phyloP scores from a whole-genome alignment of 2,797 vertebrate genomes.

The Muscicapa comitata region DNA sequence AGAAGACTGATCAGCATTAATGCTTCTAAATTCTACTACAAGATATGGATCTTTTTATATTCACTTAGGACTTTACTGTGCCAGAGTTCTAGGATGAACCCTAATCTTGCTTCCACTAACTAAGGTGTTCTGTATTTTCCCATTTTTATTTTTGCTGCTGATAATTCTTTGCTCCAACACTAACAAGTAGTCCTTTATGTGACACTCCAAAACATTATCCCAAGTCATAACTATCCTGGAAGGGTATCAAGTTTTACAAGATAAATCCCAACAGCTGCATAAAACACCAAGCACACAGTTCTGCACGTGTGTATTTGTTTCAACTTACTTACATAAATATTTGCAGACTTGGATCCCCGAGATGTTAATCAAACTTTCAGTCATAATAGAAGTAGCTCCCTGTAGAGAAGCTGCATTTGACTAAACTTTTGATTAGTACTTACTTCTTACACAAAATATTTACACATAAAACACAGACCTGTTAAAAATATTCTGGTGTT shows the following conservation, averaged over 20 bases:
- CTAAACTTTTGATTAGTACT: background rate
- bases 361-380: background rate
- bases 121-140: background rate
- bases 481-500: conserved; percentile 52
- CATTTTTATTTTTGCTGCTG: background rate
- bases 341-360: background rate
- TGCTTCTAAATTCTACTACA: background rate
- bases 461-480: conserved; percentile 45
- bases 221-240: background rate
- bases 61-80: background rate
- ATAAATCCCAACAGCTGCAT: background rate
- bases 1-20: background rate
- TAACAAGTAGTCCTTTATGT: background rate
- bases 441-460: conserved; percentile 62
- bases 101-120: background rate
- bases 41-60: background rate
- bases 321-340: background rate
- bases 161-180: background rate
- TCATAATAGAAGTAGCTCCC: background rate
- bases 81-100: background rate
- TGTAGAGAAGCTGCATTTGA: background rate
- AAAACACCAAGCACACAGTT: background rate
- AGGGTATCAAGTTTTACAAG: background rate
- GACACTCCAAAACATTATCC: background rate
- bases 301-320: background rate